A percentile compares a stretch with the other conserved stretches of the same genome.
These are phyloP conservation scores for Eurytemora carolleeae DNA, from an alignment of 1,140 invertebrate genomes.

Conservation along the genomic window DNA sequence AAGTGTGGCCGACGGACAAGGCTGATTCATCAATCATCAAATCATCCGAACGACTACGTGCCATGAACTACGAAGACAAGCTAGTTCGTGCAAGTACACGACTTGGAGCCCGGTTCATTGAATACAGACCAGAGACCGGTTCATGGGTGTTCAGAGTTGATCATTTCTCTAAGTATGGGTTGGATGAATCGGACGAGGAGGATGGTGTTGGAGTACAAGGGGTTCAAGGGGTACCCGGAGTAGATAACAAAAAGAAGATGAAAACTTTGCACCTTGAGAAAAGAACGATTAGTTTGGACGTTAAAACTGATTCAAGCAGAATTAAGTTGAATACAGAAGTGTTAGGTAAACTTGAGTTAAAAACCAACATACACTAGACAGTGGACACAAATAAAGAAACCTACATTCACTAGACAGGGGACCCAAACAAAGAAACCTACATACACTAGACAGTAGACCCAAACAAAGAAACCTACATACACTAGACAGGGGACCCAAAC, in stretches of 20 bases:
- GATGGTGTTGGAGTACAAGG: too few relatives aligned
- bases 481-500: too few relatives aligned
- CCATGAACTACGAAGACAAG: constrained; percentile 70
- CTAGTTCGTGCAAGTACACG: constrained; percentile 60
- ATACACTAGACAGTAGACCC: too few relatives aligned
- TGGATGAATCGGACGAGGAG: constrained; percentile 73
- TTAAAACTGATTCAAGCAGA: too few relatives aligned
- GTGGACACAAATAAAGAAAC: too few relatives aligned
- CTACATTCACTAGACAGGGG: too few relatives aligned
- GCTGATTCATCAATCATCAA: constrained; percentile 54
- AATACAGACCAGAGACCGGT: constrained; percentile 82
- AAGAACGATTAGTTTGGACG: too few relatives aligned
- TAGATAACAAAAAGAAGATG: neutral
- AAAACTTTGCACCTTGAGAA: neutral
- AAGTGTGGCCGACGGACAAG: constrained; percentile 75
- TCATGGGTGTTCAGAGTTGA: constrained; percentile 82
- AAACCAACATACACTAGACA: too few relatives aligned
- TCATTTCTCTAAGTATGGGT: constrained; percentile 90
- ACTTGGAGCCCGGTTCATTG: constrained; percentile 70
- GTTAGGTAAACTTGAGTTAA: too few relatives aligned
- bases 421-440: too few relatives aligned
- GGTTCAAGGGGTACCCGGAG: neutral
- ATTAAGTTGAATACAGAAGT: too few relatives aligned
- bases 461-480: too few relatives aligned
- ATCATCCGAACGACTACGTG: constrained; percentile 47